Evolutionary conservation across 37 sponge, comb jelly and placozoan genomes (phyloP).

Genomic region (Chondrosia reniformis): DNA sequence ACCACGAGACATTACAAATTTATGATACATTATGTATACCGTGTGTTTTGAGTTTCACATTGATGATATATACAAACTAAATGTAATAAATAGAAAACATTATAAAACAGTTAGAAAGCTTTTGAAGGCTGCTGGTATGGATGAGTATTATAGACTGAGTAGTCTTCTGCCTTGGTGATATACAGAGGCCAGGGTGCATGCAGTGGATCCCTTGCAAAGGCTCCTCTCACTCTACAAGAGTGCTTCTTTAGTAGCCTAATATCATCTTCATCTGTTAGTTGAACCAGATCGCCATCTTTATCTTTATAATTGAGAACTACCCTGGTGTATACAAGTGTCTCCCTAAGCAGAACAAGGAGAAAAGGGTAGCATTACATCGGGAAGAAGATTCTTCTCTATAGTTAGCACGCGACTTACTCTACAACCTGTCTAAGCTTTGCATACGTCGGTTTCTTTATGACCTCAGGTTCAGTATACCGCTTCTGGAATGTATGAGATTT

Average conservation of each 20-base stretch:
- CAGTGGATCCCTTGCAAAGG: not conserved
- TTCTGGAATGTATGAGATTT: too few relatives aligned
- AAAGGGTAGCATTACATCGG: not conserved
- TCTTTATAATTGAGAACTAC: conserved; percentile 82
- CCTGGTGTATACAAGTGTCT: conserved; percentile 33
- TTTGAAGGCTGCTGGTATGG: conserved; percentile 39
- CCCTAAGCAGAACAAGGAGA: conserved; percentile 32
- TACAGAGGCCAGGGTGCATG: conserved; percentile 74
- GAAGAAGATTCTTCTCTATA: not conserved
- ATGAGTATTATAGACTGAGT: conserved; percentile 65
- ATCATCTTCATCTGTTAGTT: conserved; percentile 54
- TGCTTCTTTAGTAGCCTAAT: conserved; percentile 57
- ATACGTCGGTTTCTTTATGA: conserved; percentile 24
- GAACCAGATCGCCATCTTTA: conserved; percentile 75
- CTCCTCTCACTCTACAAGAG: not conserved
- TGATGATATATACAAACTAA: too few relatives aligned
- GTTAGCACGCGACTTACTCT: conserved; percentile 14
- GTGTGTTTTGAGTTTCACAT: too few relatives aligned
- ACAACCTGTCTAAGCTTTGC: conserved; percentile 16
- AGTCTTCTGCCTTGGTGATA: conserved; percentile 63
- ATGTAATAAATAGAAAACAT: too few relatives aligned
- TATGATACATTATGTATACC: too few relatives aligned
- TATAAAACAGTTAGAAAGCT: too few relatives aligned
- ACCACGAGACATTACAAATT: too few relatives aligned
- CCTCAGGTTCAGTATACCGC: conserved; percentile 27